phyloP scores from a whole-genome alignment of 2,888 invertebrate genomes.

The Lasiommata megera region DNA sequence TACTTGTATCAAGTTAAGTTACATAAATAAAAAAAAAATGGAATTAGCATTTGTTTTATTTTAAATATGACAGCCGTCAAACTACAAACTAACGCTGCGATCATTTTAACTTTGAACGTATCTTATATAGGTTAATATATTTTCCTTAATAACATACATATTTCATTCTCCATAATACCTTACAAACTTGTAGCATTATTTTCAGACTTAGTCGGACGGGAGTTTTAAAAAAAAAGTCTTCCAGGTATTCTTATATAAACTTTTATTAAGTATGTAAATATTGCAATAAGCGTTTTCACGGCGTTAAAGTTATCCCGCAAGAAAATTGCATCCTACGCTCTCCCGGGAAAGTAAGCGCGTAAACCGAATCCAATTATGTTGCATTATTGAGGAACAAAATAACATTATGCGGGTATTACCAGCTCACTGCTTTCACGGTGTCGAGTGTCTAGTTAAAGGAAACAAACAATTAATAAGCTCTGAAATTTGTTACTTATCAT shows the following conservation, averaged over 20 bases:
- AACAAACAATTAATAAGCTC: not conserved
- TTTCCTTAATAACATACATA: too few relatives aligned
- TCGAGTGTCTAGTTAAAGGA: not conserved
- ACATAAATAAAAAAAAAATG: too few relatives aligned
- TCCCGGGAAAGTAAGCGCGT: constrained; percentile 11
- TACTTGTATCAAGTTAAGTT: too few relatives aligned
- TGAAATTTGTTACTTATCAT: not conserved
- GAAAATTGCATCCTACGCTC: constrained; percentile 15
- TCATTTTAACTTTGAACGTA: too few relatives aligned
- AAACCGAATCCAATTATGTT: constrained; percentile 19
- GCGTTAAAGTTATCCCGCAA: constrained; percentile 12
- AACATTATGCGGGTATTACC: constrained; percentile 10
- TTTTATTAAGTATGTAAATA: constrained; percentile 1
- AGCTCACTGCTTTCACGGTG: constrained; percentile 2
- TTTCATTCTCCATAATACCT: not conserved
- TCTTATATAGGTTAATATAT: too few relatives aligned
- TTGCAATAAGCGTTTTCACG: constrained; percentile 6
- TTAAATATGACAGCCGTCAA: too few relatives aligned
- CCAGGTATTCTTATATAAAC: not conserved
- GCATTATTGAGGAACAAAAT: constrained; percentile 16
- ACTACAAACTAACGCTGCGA: too few relatives aligned
- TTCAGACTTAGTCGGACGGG: not conserved
- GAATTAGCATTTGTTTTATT: too few relatives aligned
- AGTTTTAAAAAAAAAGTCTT: not conserved
- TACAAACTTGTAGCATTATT: not conserved